A percentile compares a stretch with the other conserved stretches of the same genome.
Evolutionary conservation across 2,888 invertebrate species (phyloP).

Genomic region (Eugnorisma glareosa): DNA sequence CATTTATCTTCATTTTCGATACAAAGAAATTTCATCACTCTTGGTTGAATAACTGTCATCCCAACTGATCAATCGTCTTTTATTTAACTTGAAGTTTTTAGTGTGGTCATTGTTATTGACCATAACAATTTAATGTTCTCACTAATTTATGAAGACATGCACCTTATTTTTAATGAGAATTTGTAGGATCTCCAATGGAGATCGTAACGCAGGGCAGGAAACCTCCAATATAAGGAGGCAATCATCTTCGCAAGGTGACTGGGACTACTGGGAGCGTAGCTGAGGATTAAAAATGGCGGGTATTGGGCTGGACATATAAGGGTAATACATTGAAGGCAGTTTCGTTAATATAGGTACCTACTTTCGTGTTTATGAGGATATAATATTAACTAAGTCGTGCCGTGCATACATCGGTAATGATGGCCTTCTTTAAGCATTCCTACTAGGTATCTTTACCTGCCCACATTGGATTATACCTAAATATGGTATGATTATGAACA

Average conservation of each 20-base stretch:
- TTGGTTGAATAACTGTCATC: constrained; percentile 8
- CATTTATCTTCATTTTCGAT: neutral
- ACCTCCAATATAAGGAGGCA: too few species aligned
- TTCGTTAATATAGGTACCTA: neutral
- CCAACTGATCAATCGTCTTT: constrained; percentile 13
- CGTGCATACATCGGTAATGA: neutral
- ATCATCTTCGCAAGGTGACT: neutral
- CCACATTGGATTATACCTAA: neutral
- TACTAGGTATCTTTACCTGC: too few species aligned
- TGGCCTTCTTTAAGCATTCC: neutral
- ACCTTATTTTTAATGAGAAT: neutral
- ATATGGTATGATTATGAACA: neutral
- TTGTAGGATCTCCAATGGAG: neutral
- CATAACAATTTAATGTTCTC: too few species aligned
- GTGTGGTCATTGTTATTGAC: neutral
- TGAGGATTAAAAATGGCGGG: neutral
- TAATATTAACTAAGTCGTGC: neutral
- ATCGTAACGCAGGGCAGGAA: neutral
- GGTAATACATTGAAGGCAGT: too few species aligned
- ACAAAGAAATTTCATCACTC: constrained; percentile 24
- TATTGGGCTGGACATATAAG: neutral
- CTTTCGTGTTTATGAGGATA: too few species aligned
- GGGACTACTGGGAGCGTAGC: neutral
- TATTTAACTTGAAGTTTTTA: neutral
- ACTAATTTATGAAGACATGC: neutral